A percentile compares a stretch with the other conserved stretches of the same genome.
These are phyloP conservation scores for Crocodylus rhombifer DNA, from an alignment of 2,797 vertebrate species.

Conservation along the genomic window DNA sequence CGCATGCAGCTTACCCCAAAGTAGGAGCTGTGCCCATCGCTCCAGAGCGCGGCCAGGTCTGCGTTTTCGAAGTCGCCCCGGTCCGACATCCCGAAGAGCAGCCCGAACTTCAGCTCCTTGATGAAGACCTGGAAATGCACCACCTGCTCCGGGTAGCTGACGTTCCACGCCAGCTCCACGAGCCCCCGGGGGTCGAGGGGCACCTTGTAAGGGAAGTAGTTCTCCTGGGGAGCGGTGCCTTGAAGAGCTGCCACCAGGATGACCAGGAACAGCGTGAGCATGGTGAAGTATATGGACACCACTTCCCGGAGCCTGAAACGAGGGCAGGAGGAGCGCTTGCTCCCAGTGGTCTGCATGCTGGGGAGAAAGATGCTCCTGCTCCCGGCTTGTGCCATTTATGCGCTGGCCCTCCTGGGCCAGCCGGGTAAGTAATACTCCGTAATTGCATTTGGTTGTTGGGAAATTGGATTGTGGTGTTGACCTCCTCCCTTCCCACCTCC, in stretches of 20 bases:
- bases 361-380: not conserved
- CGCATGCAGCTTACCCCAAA: slow-evolving; percentile 82
- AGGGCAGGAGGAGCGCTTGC: slow-evolving; percentile 78
- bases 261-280: slow-evolving; percentile 88
- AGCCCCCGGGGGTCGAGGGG: slow-evolving; percentile 88
- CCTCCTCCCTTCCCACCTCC: slow-evolving; percentile 49
- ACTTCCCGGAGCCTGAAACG: slow-evolving; percentile 86
- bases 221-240: slow-evolving; percentile 57
- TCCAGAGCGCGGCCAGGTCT: slow-evolving; percentile 92
- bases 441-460: slow-evolving; percentile 91
- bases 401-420: slow-evolving; percentile 76
- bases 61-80: slow-evolving; percentile 89
- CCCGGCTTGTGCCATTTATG: slow-evolving; percentile 86
- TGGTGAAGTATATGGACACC: slow-evolving; percentile 91
- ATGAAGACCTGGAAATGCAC: slow-evolving; percentile 87
- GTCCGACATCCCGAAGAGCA: slow-evolving; percentile 95
- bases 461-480: slow-evolving; percentile 90
- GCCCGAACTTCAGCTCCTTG: slow-evolving; percentile 81
- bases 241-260: slow-evolving; percentile 93
- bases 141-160: slow-evolving; percentile 87
- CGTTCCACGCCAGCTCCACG: slow-evolving; percentile 91
- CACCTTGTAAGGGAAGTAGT: slow-evolving; percentile 86
- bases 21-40: slow-evolving; percentile 82
- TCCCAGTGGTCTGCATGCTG: slow-evolving; percentile 61
- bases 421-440: slow-evolving; percentile 78